Percentiles rank a stretch among this genome's conserved stretches.
Conservation (phyloP, 2,888 invertebrate species). For the Oxystoma pomonae region DNA sequence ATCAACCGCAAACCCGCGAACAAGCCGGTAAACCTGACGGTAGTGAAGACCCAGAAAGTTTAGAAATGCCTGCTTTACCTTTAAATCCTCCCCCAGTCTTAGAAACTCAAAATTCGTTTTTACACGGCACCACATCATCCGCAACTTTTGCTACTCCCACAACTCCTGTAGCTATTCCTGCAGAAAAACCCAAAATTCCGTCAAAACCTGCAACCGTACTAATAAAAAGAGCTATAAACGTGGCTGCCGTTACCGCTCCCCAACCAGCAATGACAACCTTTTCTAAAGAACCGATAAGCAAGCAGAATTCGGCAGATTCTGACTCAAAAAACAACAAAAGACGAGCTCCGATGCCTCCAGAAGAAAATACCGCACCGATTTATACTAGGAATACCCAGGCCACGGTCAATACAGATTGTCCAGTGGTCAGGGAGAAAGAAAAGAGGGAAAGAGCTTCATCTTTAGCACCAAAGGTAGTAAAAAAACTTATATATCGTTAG, state of each 20-base stretch:
- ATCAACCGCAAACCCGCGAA: constrained; percentile 58
- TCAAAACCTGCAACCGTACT: constrained; percentile 58
- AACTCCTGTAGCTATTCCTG: constrained; percentile 13
- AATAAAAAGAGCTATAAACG: constrained; percentile 35
- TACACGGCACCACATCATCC: background rate
- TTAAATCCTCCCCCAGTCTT: constrained; percentile 62
- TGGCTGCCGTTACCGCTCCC: constrained; percentile 8
- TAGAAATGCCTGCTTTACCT: constrained; percentile 66
- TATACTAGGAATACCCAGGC: constrained; percentile 50
- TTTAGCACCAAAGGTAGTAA: constrained; percentile 57
- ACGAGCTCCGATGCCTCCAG: constrained; percentile 75
- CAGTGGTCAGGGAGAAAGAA: constrained; percentile 59
- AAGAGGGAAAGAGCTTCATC: constrained; percentile 67
- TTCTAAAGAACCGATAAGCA: constrained; percentile 48
- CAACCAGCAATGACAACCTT: constrained; percentile 36
- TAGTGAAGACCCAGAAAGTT: constrained; percentile 71
- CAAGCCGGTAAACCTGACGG: constrained; percentile 83
- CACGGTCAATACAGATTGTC: constrained; percentile 56
- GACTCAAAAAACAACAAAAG: constrained; percentile 57
- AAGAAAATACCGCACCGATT: constrained; percentile 46
- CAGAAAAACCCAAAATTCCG: constrained; percentile 63
- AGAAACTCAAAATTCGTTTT: constrained; percentile 37
- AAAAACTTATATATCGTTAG: too few relatives aligned
- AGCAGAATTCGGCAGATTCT: constrained; percentile 55
- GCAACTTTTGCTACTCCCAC: too few relatives aligned